Evolutionary conservation across 2,888 invertebrate species (phyloP).

Genomic region (Iphiclides podalirius): DNA sequence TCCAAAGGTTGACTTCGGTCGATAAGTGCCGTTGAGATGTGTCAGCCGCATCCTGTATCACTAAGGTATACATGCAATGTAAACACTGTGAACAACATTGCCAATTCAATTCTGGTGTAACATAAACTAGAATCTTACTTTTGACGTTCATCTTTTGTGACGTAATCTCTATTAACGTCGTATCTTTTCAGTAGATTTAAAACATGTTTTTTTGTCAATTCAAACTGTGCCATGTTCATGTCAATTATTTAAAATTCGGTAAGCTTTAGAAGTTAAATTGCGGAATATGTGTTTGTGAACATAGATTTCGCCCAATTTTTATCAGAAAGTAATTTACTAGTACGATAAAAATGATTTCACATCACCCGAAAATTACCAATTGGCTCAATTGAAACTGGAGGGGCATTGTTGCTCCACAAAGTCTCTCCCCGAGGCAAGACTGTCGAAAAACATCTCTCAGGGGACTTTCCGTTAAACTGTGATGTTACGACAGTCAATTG

Average conservation of each 20-base stretch:
- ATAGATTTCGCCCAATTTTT: too few relatives aligned
- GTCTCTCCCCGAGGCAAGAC: constrained; percentile 1
- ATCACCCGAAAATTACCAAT: neutral
- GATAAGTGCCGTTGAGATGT: constrained; percentile 2
- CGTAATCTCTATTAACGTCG: too few relatives aligned
- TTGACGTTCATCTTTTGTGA: too few relatives aligned
- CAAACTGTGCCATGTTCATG: too few relatives aligned
- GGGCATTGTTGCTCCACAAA: neutral
- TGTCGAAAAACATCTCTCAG: neutral
- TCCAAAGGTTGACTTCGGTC: constrained; percentile 1
- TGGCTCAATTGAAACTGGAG: neutral
- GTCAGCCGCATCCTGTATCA: neutral
- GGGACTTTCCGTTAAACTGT: constrained; percentile 10
- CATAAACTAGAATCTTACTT: neutral
- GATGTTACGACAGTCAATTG: constrained; percentile 5
- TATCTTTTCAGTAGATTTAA: too few relatives aligned
- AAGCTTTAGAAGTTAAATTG: too few relatives aligned
- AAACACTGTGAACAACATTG: neutral
- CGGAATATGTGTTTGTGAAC: too few relatives aligned
- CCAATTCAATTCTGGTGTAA: neutral
- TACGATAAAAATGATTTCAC: neutral
- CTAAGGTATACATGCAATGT: neutral
- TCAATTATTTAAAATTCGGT: too few relatives aligned
- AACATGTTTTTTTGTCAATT: too few relatives aligned
- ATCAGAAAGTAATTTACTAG: too few relatives aligned